Evolutionary conservation across 2,113 vertebrate genomes (phyloP), one percentile per base, ranked within the genome.

Genomic region (Tylochromis polylepis): DNA sequence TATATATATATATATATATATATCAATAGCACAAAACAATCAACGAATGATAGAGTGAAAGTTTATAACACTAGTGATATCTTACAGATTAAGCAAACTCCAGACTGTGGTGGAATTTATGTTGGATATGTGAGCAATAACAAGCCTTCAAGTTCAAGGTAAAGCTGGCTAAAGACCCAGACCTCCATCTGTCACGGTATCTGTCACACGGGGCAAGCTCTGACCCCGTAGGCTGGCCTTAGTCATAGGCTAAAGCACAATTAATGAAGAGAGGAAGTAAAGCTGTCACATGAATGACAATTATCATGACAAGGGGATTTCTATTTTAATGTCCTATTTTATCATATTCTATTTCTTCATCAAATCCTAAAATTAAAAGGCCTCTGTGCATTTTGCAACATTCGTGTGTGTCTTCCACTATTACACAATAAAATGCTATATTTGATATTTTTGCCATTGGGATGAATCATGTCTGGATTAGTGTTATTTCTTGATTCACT

Each of bases 101-200:
- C 58, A 79, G 70, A 79, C 90, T 59, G 83, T 67, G 7, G 34
- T 79, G n/a, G 85, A 84, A 88, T 85, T 57, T 62, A 70, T 82
- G 41, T 46, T 22, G 78, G 78, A 81, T 85, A 43, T 67, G 82
- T 82, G 89, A 85, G 87, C 60, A 84, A 88, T 92, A 91, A 91
- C 87, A 87, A 83, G 91, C 88, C 77, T 91, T 91, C 89, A 91
- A 90, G 92, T 93, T 84, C 88, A 91, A 91, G 87, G 87, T 94
- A 94, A 92, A 78, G 87, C 92, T 88, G 87, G 85, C 86, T 92
- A 86, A 92, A 91, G 89, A 93, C 87, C 86, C 75, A 75, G 87
- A 89, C 87, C 88, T 89, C 91, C 94, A 93, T 94, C 94, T 95
- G 93, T 88, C 93, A 89, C 84, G 11, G 60, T 91, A 81, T 92